phyloP scores from a whole-genome alignment of 2,888 invertebrate species.

The Chironomus riparius region DNA sequence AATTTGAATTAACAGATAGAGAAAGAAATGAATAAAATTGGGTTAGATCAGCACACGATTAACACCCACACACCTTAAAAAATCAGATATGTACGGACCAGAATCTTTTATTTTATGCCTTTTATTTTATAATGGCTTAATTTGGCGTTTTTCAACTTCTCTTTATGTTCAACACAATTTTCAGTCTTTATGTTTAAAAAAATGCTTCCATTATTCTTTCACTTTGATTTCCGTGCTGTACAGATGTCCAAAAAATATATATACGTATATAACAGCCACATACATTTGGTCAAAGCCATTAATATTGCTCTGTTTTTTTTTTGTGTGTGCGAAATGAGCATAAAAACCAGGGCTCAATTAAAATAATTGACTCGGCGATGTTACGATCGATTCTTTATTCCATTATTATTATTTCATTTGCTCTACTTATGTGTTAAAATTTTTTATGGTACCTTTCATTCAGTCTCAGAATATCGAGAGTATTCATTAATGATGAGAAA shows the following conservation, averaged over 20 bases:
- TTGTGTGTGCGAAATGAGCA: neutral
- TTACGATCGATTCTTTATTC: neutral
- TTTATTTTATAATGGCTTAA: neutral
- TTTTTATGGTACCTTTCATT: too few relatives aligned
- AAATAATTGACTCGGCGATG: constrained; percentile 4
- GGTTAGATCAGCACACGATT: constrained; percentile 3
- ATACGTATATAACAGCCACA: neutral
- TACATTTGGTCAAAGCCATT: neutral
- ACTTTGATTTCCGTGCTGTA: neutral
- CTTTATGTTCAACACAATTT: neutral
- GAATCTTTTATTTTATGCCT: neutral
- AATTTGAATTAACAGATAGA: neutral
- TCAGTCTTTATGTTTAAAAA: neutral
- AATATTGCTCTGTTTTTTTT: neutral
- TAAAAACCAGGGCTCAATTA: neutral
- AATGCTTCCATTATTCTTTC: constrained; percentile 2
- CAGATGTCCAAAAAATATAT: neutral
- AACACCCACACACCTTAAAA: neutral
- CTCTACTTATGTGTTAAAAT: neutral
- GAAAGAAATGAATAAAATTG: constrained; percentile 3
- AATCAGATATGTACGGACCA: neutral
- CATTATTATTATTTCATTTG: neutral
- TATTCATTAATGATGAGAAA: too few relatives aligned
- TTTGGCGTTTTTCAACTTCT: neutral
- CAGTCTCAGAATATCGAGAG: too few relatives aligned